Evolutionary conservation across 2,888 invertebrate species (phyloP).

Genomic region (Buathra laborator): DNA sequence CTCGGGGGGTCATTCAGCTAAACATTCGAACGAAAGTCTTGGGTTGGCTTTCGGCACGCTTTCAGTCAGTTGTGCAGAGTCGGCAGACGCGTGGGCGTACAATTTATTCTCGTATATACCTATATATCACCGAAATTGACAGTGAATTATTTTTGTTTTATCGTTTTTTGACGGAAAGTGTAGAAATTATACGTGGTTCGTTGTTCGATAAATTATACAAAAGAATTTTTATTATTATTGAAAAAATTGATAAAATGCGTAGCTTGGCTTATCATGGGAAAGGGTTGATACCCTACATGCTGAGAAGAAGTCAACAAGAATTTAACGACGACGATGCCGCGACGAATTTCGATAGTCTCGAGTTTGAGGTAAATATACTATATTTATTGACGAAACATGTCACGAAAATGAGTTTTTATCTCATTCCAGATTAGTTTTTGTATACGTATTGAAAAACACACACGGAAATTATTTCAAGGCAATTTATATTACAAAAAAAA

Average conservation of each 20-base stretch:
- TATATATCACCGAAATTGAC: slow-evolving; percentile 23
- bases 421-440: neutral
- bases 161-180: slow-evolving; percentile 2
- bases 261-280: slow-evolving; percentile 71
- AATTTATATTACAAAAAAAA: neutral
- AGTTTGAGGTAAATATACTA: slow-evolving; percentile 70
- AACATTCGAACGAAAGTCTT: slow-evolving; percentile 36
- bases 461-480: neutral
- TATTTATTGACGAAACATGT: neutral
- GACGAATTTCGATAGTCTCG: slow-evolving; percentile 70
- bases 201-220: neutral
- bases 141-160: slow-evolving; percentile 22
- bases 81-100: slow-evolving; percentile 47
- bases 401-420: neutral
- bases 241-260: slow-evolving; percentile 67
- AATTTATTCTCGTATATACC: neutral
- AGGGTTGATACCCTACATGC: slow-evolving; percentile 68
- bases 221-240: neutral
- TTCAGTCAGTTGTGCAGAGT: slow-evolving; percentile 34
- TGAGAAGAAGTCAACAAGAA: slow-evolving; percentile 63
- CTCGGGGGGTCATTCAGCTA: slow-evolving; percentile 34
- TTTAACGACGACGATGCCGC: slow-evolving; percentile 52
- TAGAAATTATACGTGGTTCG: neutral
- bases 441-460: neutral
- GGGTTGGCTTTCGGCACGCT: slow-evolving; percentile 16